These are phyloP conservation scores for Pyrgilauda ruficollis DNA, from an alignment of 2,113 vertebrate genomes.

Conservation along the genomic window DNA sequence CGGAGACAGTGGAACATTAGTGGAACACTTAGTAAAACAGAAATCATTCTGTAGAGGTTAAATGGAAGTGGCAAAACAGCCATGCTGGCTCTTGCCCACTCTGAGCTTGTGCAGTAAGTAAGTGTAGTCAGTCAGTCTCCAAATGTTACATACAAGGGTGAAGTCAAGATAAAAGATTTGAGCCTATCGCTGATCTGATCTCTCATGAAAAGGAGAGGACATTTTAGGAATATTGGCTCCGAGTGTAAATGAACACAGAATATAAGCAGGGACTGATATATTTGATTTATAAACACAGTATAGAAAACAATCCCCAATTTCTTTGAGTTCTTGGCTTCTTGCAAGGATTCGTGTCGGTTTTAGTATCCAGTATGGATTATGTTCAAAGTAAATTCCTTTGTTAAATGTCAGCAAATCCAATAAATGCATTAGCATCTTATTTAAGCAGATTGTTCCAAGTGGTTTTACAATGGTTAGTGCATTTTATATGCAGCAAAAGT, in stretches of 20 bases:
- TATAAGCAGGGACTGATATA: not conserved
- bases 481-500: constrained; percentile 29
- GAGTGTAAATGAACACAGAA: not conserved
- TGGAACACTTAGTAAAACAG: constrained; percentile 12
- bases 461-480: constrained; percentile 1
- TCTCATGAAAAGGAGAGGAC: not conserved
- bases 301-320: constrained; percentile 20
- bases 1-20: not conserved
- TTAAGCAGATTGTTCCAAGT: constrained; percentile 56
- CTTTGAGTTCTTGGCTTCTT: constrained; percentile 9
- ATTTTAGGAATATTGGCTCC: not conserved
- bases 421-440: constrained; percentile 56
- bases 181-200: not conserved
- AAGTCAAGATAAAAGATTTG: constrained; percentile 22
- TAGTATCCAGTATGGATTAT: not conserved
- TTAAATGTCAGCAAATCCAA: constrained; percentile 51
- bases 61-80: not conserved
- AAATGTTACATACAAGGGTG: not conserved
- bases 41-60: not conserved
- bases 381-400: constrained; percentile 27
- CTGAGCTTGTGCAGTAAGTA: not conserved
- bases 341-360: constrained; percentile 10
- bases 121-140: not conserved
- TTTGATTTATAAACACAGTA: constrained; percentile 14
- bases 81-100: not conserved